Conservation (phyloP, 2,113 vertebrate species). For the Stegostoma tigrinum region DNA sequence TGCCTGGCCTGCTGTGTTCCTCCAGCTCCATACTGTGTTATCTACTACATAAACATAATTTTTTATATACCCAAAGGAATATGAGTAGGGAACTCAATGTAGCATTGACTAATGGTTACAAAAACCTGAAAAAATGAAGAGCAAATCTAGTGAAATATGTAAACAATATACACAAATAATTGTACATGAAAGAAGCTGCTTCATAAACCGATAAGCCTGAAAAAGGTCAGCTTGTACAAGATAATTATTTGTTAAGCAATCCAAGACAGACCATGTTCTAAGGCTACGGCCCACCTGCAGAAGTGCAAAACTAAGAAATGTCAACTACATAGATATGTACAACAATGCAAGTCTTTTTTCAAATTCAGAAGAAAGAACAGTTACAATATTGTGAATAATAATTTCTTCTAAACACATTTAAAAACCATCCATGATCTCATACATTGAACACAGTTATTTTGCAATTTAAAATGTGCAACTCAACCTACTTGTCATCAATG, state of each 20-base stretch:
- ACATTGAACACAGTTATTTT: neutral
- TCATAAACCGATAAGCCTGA: neutral
- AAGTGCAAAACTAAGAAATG: neutral
- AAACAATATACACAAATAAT: neutral
- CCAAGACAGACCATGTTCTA: neutral
- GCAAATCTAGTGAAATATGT: neutral
- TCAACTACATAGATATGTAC: neutral
- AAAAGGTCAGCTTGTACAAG: neutral
- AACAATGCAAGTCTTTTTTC: neutral
- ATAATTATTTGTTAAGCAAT: neutral
- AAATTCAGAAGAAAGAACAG: neutral
- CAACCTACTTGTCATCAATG: slow-evolving; percentile 95
- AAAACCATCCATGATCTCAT: neutral
- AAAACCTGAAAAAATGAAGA: neutral
- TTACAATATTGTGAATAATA: too few species aligned
- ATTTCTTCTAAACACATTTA: neutral
- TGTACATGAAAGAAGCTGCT: too few species aligned
- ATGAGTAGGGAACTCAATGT: neutral
- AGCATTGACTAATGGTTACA: neutral
- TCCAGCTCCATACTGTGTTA: too few species aligned
- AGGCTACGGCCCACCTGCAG: neutral
- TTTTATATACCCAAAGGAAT: neutral
- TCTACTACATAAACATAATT: neutral
- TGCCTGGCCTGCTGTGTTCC: too few species aligned
- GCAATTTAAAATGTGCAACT: neutral